phyloP scores from a whole-genome alignment of 1,140 invertebrate genomes.

The Cotesia glomerata region DNA sequence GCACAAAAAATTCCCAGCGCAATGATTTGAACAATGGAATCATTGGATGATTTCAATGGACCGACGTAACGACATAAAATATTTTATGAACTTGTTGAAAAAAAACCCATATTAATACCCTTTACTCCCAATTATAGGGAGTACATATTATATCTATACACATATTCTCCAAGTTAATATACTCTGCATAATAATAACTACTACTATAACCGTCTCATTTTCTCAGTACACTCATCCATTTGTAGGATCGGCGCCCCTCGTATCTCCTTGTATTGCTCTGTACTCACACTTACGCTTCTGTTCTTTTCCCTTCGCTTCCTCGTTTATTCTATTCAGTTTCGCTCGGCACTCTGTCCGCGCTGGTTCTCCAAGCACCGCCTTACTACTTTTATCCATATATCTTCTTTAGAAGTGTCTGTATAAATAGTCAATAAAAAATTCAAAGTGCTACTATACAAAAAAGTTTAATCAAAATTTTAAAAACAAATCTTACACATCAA shows the following conservation, averaged over 20 bases:
- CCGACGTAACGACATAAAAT: too few relatives aligned
- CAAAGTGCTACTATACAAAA: too few relatives aligned
- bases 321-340: slow-evolving; percentile 36
- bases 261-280: not conserved
- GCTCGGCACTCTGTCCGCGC: slow-evolving; percentile 39
- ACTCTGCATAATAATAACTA: not conserved
- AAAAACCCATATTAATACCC: too few relatives aligned
- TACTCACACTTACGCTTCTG: not conserved
- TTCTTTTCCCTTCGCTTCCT: slow-evolving; percentile 3
- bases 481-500: not conserved
- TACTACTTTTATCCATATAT: not conserved
- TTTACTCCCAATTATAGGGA: too few relatives aligned
- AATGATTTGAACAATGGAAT: too few relatives aligned
- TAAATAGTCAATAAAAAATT: not conserved
- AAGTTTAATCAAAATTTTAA: not conserved
- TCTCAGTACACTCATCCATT: not conserved
- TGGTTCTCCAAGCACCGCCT: slow-evolving; percentile 13
- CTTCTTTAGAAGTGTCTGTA: not conserved
- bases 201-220: not conserved
- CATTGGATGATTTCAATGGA: too few relatives aligned
- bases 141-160: too few relatives aligned
- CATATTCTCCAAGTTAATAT: too few relatives aligned
- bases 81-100: too few relatives aligned
- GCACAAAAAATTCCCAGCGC: too few relatives aligned
- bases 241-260: not conserved